Evolutionary conservation across 1,140 invertebrate species (phyloP).

Genomic region (Papilio dardanus): DNA sequence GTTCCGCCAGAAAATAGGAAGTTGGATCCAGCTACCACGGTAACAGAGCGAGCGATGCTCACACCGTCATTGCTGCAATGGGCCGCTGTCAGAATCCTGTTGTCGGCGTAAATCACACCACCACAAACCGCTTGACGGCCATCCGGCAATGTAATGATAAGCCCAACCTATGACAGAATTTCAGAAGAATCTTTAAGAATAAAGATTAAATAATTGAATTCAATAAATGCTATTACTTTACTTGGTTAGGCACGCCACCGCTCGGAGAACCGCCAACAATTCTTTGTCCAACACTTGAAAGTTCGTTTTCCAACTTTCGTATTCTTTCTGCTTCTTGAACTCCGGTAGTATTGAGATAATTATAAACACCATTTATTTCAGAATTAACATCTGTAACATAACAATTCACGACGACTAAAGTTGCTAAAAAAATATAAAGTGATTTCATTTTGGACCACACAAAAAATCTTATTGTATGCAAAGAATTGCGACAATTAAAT

Average conservation of each 20-base stretch:
- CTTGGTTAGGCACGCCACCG: constrained; percentile 47
- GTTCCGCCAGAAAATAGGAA: constrained; percentile 50
- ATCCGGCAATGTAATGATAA: constrained; percentile 41
- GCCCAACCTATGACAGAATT: constrained; percentile 42
- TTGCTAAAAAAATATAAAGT: background rate
- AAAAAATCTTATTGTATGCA: background rate
- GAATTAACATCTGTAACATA: constrained; percentile 12
- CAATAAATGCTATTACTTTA: constrained; percentile 33
- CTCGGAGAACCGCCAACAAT: constrained; percentile 46
- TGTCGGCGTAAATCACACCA: constrained; percentile 48
- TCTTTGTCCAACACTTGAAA: constrained; percentile 30
- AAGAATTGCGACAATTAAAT: background rate
- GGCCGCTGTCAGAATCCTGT: constrained; percentile 48
- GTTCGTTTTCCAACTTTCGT: constrained; percentile 43
- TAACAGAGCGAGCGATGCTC: constrained; percentile 44
- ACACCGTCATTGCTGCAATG: constrained; percentile 52
- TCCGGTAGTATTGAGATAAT: constrained; percentile 48
- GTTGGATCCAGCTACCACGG: constrained; percentile 50
- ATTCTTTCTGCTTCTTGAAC: constrained; percentile 47
- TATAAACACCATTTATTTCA: constrained; percentile 42
- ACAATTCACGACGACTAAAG: background rate
- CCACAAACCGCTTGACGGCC: constrained; percentile 51
- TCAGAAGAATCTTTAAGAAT: too few species aligned
- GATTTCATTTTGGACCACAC: background rate
- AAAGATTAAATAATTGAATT: background rate